phyloP scores from a whole-genome alignment of 2,113 vertebrate genomes.

The Panthera leo region DNA sequence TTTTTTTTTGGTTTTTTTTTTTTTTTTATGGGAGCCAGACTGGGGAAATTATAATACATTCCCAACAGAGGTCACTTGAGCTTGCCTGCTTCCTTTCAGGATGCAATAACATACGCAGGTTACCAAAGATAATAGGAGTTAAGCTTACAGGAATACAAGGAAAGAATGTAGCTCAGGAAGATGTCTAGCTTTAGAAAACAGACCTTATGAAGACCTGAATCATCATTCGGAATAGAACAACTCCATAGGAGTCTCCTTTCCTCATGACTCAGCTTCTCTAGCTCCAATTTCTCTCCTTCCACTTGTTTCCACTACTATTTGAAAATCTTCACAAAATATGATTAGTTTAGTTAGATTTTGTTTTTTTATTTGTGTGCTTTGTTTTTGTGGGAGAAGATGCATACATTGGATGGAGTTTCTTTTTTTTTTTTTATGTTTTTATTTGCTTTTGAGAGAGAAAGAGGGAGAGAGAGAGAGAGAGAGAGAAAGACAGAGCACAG shows the following conservation, averaged over 20 bases:
- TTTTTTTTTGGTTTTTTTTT: not conserved
- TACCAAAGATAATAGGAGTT: conserved; percentile 19
- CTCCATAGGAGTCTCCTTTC: not conserved
- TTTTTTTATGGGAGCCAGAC: not conserved
- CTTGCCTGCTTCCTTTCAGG: not conserved
- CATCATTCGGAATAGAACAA: not conserved
- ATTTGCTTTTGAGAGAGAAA: too few species aligned
- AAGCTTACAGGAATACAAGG: not conserved
- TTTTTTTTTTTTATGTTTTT: too few species aligned
- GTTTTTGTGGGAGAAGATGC: not conserved
- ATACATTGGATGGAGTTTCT: not conserved
- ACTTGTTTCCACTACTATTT: not conserved
- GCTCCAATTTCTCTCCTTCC: not conserved
- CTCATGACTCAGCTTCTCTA: not conserved
- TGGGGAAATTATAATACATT: not conserved
- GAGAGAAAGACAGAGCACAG: too few species aligned
- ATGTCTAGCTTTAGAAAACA: conserved; percentile 8
- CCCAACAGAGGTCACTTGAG: not conserved
- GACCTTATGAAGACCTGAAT: not conserved
- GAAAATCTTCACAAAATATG: not conserved
- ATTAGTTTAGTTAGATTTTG: not conserved
- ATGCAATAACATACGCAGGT: not conserved
- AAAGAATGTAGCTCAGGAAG: not conserved
- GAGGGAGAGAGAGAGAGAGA: too few species aligned
- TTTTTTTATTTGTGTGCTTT: not conserved